Evolutionary conservation across 2,888 invertebrate genomes (phyloP), one percentile per base, ranked within the genome.

Genomic region (Acholoe squamosa): DNA sequence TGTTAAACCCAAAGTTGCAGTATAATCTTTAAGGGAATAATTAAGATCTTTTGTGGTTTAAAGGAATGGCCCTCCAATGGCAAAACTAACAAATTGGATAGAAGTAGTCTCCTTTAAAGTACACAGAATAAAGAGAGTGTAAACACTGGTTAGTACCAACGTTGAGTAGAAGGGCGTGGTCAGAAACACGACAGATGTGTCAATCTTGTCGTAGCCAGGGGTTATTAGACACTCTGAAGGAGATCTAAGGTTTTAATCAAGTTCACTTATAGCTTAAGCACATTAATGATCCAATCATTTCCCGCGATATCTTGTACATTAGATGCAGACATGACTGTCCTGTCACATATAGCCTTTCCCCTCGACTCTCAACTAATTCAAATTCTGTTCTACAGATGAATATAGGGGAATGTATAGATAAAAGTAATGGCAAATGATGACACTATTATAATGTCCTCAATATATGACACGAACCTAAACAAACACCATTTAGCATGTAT

Each of bases 61-160:
- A 67, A 71, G 31, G 25, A 28, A 71, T 71, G 19, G 71, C 25
- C 31, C 3, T 71, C 28, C 71, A n/a, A 28, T 71, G 71, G 71
- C 31, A 71, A 71, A n/a, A 71, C 71, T 28, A 71, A 71, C 71
- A 71, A 71, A 71, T 71, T 71, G 71, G 31, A 71, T 71, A 71
- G 71, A 5, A 28, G 71, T 25, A 71, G 71, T 71, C 25, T 71
- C 28, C 71, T 71, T 28, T 71, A 71, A 71, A 71, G 71, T 71
- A 71, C 28, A 71, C 71, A 71, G 28, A 28, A 28, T 71, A 28
- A 71, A 71, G 25, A 28, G 71, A n/a, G 71, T 71, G 31, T 28
- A 71, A 71, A 71, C 31, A 71, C 5, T 28, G 71, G 28, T 71
- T 71, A 71, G 16, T 28, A 16, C 25, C 14, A 25, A 14, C 25